Evolutionary conservation across 92 coral and sea anemone species (phyloP).

Genomic region (Phenganax subtilis): DNA sequence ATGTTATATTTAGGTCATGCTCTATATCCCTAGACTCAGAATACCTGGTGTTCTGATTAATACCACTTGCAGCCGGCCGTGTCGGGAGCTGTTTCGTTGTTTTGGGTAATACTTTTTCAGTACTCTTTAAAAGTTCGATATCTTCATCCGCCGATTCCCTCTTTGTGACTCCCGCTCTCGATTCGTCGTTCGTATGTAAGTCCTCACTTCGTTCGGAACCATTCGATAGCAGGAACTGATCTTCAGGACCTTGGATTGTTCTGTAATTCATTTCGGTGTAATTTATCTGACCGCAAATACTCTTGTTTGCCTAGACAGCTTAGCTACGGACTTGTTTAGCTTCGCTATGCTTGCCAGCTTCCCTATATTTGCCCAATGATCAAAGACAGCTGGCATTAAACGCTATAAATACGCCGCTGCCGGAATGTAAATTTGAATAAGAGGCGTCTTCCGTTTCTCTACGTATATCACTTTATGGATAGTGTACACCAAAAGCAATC

Average conservation of each 20-base stretch:
- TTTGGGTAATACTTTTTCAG: neutral
- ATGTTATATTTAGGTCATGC: neutral
- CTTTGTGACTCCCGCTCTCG: neutral
- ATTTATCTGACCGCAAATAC: slow-evolving; percentile 18
- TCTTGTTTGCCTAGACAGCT: slow-evolving; percentile 12
- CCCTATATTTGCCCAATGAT: slow-evolving; percentile 11
- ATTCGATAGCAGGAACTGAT: slow-evolving; percentile 12
- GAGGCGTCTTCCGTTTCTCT: slow-evolving; percentile 1
- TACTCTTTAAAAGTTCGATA: slow-evolving; percentile 1
- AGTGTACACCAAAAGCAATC: neutral
- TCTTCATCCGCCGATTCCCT: neutral
- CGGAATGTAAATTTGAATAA: slow-evolving; percentile 33
- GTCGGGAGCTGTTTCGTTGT: neutral
- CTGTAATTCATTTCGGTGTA: slow-evolving; percentile 31
- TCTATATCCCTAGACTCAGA: too few species aligned
- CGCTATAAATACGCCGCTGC: slow-evolving; percentile 3
- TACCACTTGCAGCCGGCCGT: neutral
- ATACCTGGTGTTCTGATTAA: slow-evolving; percentile 8
- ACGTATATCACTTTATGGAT: neutral
- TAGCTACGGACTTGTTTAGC: slow-evolving; percentile 13
- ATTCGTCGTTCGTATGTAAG: neutral
- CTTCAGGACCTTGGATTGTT: slow-evolving; percentile 20
- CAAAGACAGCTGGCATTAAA: slow-evolving; percentile 33
- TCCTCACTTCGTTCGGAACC: neutral
- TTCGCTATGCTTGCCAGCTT: slow-evolving; percentile 18